Evolutionary conservation across 2,888 invertebrate genomes (phyloP), one percentile per base, ranked within the genome.

Genomic region (Lasioglossum malachurum): DNA sequence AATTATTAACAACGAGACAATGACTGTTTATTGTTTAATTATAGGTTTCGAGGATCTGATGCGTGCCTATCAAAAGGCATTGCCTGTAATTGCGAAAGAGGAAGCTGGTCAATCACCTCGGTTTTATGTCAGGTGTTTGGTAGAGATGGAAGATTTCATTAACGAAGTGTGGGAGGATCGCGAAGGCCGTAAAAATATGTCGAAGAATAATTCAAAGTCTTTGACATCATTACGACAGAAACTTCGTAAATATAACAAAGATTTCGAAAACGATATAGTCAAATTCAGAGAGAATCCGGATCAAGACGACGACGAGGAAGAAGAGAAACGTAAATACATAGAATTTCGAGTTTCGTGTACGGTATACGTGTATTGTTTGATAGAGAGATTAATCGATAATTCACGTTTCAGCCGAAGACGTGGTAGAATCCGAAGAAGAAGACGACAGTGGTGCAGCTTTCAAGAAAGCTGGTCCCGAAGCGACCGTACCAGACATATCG

Each of bases 151-250:
- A 92, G 98, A 98, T 93, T 99, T 98, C 93, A 97, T 98, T 67
- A 98, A 96, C 95, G 98, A 98, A 93, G 98, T 98, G 90, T 99
- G 99, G 99, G 98, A 98, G 92, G 99, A 99, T 95, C 97, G 98
- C 73, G 98, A 98, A 31, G 97, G 97, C 5, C 96, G 97, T 60
- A 98, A 98, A 94, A 97, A 97, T 82, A 96, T 99, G 96, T 98
- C 98, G 0, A 99, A 99, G 94, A 98, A 98, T 92, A 99, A 98
- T 95, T 98, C 99, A 75, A 99, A 99, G 95, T 98, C 99, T 0
- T 96, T 99, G 82, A 97, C 99, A 0, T 98, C 99, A 0, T 96
- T 99, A 93, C 97, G 99, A 53, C 99, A 99, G 93, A 99, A 99
- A 94, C 96, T 99, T 46, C 97, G 99, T 78, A 99, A 99, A 95